Percentiles rank a stretch among this genome's conserved stretches.
phyloP scores from a whole-genome alignment of 1,140 invertebrate genomes.

The Anoplolepis gracilipes region DNA sequence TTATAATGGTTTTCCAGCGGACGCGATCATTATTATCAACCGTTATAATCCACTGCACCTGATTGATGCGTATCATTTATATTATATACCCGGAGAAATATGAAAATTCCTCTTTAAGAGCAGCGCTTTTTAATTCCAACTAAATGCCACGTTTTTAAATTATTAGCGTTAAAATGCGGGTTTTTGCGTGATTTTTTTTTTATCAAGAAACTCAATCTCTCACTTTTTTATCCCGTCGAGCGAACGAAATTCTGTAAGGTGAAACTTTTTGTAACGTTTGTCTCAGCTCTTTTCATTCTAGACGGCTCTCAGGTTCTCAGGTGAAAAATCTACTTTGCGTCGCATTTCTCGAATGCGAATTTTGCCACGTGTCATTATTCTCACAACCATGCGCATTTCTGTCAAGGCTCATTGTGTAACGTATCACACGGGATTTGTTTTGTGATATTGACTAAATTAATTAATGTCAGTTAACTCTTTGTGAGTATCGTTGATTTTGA shows the following conservation, averaged over 20 bases:
- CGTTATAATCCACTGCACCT: constrained; percentile 13
- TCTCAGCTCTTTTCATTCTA: background rate
- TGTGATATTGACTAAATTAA: constrained; percentile 24
- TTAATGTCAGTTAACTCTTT: background rate
- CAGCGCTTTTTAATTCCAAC: background rate
- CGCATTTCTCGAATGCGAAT: background rate
- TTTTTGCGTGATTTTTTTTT: background rate
- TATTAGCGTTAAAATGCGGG: background rate
- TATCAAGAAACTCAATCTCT: background rate
- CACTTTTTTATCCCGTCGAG: background rate
- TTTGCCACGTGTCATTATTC: constrained; percentile 17
- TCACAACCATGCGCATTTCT: background rate
- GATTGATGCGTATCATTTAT: constrained; percentile 41
- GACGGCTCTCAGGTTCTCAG: background rate
- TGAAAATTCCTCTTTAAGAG: background rate
- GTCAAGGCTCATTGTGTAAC: background rate
- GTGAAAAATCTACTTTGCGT: background rate
- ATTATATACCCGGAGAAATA: background rate
- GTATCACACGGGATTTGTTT: background rate
- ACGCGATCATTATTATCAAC: constrained; percentile 44
- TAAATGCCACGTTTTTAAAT: background rate
- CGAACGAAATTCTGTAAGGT: background rate
- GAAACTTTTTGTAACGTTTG: background rate
- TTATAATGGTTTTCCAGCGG: constrained; percentile 49
- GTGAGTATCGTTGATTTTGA: background rate